Evolutionary conservation across 2,888 invertebrate genomes (phyloP).

Genomic region (Agrypnus murinus): DNA sequence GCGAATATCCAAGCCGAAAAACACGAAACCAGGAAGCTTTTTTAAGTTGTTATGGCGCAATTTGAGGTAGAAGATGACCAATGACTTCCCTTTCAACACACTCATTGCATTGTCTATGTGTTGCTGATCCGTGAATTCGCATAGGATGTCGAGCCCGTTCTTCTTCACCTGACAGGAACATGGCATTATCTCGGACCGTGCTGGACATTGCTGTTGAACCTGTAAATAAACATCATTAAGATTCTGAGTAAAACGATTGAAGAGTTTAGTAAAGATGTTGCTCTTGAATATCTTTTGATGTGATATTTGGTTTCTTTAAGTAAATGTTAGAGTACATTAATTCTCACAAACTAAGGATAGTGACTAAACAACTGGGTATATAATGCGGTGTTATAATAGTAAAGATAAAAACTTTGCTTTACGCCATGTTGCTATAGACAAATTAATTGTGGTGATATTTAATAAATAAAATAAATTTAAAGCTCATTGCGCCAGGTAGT

Average conservation of each 20-base stretch:
- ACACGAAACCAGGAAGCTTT: slow-evolving; percentile 89
- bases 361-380: no score
- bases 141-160: slow-evolving; percentile 90
- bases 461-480: no score
- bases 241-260: not conserved
- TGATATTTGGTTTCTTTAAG: no score
- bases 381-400: no score
- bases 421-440: no score
- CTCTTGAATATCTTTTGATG: no score
- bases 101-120: slow-evolving; percentile 89
- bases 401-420: no score
- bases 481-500: no score
- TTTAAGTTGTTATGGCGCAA: slow-evolving; percentile 89
- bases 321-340: no score
- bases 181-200: slow-evolving; percentile 83
- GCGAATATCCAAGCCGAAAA: slow-evolving; percentile 89
- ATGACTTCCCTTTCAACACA: slow-evolving; percentile 84
- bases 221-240: slow-evolving; percentile 57
- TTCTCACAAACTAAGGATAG: no score
- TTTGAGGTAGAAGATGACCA: slow-evolving; percentile 91
- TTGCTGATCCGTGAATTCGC: slow-evolving; percentile 88
- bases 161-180: slow-evolving; percentile 91
- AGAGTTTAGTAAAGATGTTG: not conserved
- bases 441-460: no score
- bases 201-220: slow-evolving; percentile 82